Percentiles rank a stretch among this genome's conserved stretches.
Evolutionary conservation across 1,140 invertebrate genomes (phyloP).

Genomic region (Drosophila persimilis): DNA sequence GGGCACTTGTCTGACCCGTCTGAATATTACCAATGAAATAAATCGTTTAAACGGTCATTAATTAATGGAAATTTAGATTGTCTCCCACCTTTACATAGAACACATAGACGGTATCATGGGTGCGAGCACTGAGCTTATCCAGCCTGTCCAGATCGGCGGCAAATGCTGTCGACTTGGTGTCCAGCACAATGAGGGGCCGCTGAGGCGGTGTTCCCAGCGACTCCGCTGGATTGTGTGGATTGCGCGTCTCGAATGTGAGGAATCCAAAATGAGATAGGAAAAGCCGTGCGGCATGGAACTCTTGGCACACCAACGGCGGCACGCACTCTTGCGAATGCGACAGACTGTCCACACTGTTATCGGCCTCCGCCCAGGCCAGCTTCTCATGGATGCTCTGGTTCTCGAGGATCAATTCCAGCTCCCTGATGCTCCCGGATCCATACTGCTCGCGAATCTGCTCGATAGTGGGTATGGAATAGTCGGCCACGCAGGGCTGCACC

Average conservation of each 20-base stretch:
- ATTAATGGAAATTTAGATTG: not conserved
- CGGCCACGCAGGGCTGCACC: constrained; percentile 90
- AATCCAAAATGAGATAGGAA: constrained; percentile 98
- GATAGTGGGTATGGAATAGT: constrained; percentile 88
- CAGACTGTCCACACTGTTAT: constrained; percentile 77
- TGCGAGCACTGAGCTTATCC: constrained; percentile 91
- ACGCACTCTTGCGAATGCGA: constrained; percentile 87
- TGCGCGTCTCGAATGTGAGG: constrained; percentile 89
- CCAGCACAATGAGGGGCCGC: constrained; percentile 88
- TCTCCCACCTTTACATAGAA: constrained; percentile 94
- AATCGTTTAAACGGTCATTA: not conserved
- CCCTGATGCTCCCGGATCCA: constrained; percentile 84
- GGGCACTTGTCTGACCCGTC: constrained; percentile 87
- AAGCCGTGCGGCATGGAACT: constrained; percentile 96
- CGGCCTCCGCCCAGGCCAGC: constrained; percentile 80
- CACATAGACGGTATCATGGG: constrained; percentile 96
- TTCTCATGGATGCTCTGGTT: constrained; percentile 83
- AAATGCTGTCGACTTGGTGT: constrained; percentile 89
- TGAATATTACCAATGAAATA: constrained; percentile 88
- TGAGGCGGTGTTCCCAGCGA: constrained; percentile 83
- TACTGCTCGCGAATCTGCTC: constrained; percentile 86
- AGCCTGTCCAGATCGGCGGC: constrained; percentile 89
- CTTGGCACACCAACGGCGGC: constrained; percentile 92
- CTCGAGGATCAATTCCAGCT: constrained; percentile 84
- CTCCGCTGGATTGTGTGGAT: constrained; percentile 82